These are phyloP conservation scores for Archaeoteleia sp. DNA, from an alignment of 2,888 invertebrate species.

Conservation along the genomic window DNA sequence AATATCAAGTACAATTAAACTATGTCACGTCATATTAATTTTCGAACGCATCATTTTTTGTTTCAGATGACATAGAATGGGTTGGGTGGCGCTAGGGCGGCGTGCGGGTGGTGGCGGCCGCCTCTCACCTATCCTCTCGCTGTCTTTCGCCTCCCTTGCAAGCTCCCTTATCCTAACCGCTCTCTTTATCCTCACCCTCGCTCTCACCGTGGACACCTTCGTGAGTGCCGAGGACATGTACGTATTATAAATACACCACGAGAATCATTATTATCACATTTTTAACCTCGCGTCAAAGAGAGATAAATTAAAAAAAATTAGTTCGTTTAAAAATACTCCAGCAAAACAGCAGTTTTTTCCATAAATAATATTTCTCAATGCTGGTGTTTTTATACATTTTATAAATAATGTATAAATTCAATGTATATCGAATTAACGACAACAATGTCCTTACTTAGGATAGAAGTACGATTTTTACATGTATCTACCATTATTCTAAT, in stretches of 20 bases:
- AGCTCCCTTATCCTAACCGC: slow-evolving; percentile 70
- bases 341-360: too few relatives aligned
- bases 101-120: slow-evolving; percentile 76
- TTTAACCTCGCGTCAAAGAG: not conserved
- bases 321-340: too few relatives aligned
- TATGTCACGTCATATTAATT: not conserved
- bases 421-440: too few relatives aligned
- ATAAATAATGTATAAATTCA: too few relatives aligned
- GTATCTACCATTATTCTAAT: too few relatives aligned
- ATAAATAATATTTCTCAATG: too few relatives aligned
- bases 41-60: slow-evolving; percentile 58
- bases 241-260: slow-evolving; percentile 58
- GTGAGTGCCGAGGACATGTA: slow-evolving; percentile 73
- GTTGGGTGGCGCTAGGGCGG: slow-evolving; percentile 89
- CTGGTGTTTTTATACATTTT: too few relatives aligned
- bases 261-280: not conserved
- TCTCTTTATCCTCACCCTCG: slow-evolving; percentile 70
- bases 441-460: too few relatives aligned
- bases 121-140: slow-evolving; percentile 73
- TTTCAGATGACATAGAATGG: slow-evolving; percentile 95
- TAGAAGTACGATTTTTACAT: too few relatives aligned
- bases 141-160: slow-evolving; percentile 73
- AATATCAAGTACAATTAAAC: too few relatives aligned
- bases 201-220: slow-evolving; percentile 70
- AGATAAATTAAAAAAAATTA: too few relatives aligned